Evolutionary conservation across 2,113 vertebrate genomes (phyloP).

Genomic region (Orthochromis indermauri): DNA sequence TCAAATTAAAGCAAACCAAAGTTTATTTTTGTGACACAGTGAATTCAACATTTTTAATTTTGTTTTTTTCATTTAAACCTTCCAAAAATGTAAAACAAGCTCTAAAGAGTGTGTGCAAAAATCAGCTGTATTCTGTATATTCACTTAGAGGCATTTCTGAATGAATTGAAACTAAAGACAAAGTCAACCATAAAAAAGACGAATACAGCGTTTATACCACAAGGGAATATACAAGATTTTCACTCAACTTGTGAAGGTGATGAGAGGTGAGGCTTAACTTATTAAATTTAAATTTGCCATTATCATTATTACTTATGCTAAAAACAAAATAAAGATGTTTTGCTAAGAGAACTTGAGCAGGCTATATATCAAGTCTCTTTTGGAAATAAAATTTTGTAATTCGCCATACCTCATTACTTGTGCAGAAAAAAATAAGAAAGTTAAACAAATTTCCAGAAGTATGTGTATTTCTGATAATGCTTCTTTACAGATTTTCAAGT

Average conservation of each 20-base stretch:
- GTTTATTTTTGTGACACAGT: neutral
- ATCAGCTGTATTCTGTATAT: neutral
- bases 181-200: neutral
- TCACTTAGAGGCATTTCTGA: neutral
- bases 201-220: neutral
- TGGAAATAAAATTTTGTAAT: neutral
- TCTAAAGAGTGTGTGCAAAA: neutral
- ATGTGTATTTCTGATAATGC: neutral
- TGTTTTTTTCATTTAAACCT: neutral
- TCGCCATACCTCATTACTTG: neutral
- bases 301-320: neutral
- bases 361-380: neutral
- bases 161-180: neutral
- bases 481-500: neutral
- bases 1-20: neutral
- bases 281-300: neutral
- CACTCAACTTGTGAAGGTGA: neutral
- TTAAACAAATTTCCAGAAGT: neutral
- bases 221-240: neutral
- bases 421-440: neutral
- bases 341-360: neutral
- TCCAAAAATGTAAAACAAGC: neutral
- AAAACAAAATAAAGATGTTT: neutral
- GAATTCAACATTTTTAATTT: neutral
- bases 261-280: neutral